phyloP scores from a whole-genome alignment of 2,113 vertebrate species.

The Grammomys dolichurus region DNA sequence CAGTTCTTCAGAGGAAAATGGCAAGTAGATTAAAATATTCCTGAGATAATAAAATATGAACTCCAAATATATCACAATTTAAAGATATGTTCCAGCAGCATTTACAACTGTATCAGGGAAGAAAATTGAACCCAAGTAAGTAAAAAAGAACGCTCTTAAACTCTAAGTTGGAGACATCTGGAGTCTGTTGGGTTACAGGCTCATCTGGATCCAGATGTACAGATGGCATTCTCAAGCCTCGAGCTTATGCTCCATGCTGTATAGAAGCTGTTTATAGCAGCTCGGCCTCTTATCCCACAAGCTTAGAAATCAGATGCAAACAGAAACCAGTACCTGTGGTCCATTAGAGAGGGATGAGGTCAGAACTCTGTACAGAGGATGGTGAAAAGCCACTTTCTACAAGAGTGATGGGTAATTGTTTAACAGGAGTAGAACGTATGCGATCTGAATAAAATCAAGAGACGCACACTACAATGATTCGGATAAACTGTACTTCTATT shows the following conservation, averaged over 20 bases:
- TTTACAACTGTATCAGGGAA: not conserved
- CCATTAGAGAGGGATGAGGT: too few species aligned
- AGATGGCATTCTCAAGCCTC: not conserved
- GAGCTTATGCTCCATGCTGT: fast-evolving
- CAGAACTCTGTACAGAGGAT: not conserved
- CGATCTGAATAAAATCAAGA: not conserved
- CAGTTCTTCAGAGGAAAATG: not conserved
- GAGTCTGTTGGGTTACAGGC: not conserved
- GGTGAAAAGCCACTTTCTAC: not conserved
- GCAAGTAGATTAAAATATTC: not conserved
- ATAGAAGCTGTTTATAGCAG: fast-evolving
- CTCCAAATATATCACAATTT: not conserved
- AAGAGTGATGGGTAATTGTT: not conserved
- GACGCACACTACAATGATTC: too few species aligned
- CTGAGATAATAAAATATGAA: conserved; percentile 10
- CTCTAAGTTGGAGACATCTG: not conserved
- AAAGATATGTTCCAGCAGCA: not conserved
- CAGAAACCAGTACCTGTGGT: not conserved
- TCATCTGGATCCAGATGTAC: not conserved
- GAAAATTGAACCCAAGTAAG: conserved; percentile 27
- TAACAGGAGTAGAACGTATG: not conserved
- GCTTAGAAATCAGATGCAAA: not conserved
- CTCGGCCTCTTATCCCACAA: not conserved
- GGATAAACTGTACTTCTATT: not conserved
- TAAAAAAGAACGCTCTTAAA: not conserved